Evolutionary conservation across 2,888 invertebrate genomes (phyloP), one percentile per base, ranked within the genome.

Genomic region (Acleris literana): DNA sequence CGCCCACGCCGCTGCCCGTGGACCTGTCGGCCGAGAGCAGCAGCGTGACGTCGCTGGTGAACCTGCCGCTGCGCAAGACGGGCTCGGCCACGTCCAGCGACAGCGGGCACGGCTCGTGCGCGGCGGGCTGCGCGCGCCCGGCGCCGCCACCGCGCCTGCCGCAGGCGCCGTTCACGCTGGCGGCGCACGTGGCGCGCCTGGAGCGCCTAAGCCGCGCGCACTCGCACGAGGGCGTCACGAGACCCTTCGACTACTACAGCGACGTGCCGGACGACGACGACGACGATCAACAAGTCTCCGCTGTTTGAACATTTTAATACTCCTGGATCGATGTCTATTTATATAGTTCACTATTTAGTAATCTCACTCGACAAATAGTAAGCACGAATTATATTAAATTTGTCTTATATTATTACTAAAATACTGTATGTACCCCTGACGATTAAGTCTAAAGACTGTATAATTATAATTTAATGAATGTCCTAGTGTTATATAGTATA

Each of bases 21-120:
- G 97, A 98, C 87, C 93, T 99, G 67, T 98, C 97, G 64, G 97
- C 97, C 43, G 98, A 99, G 90, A 98, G 98, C 88, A 98, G 98
- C 87, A 98, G 98, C 85, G 98, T 98, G 71, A 97, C 98, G 63
- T 97, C 97, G 69, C 94, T 98, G 78, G 97, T 97, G 82, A 97
- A 97, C 93, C 94, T 98, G 88, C 97, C 97, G 70, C 92, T 97
- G 75, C 93, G 97, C 74, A 98, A 98, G 93, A 97, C 97, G 57
- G 97, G 97, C 87, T 97, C 98, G 76, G 96, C 97, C 81, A 97
- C 97, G 77, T 98, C 98, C 79, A 97, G 97, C 89, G 98, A 97
- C 93, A 97, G 97, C 82, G 97, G 97, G 80, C 97, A 97, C 92
- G 96, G 97, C 78, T 96, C 96, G 65, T 96, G 96, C 83, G 95